A percentile compares a stretch with the other conserved stretches of the same genome.
Evolutionary conservation across 2,113 vertebrate genomes (phyloP).

Genomic region (Melanerpes formicivorus): DNA sequence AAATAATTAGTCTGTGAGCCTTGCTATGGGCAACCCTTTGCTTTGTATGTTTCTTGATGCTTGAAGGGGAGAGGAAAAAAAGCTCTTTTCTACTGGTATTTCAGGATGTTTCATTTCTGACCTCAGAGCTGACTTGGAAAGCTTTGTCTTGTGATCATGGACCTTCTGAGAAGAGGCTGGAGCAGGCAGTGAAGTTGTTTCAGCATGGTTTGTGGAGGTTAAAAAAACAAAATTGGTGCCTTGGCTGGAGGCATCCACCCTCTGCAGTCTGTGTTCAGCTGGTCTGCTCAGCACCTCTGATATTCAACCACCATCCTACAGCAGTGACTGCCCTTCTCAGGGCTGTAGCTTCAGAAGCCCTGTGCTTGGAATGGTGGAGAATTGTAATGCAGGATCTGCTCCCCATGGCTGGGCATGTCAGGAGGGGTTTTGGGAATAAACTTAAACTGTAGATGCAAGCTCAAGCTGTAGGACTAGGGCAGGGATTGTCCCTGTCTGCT

Average conservation of each 20-base stretch:
- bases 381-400: fast-evolving
- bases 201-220: too few species aligned
- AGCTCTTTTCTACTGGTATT: background rate
- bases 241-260: background rate
- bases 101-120: background rate
- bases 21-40: background rate
- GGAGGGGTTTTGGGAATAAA: background rate
- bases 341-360: background rate
- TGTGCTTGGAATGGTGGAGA: fast-evolving
- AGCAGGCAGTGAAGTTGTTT: background rate
- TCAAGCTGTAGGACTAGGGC: background rate
- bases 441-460: background rate
- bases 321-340: background rate
- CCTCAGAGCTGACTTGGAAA: background rate
- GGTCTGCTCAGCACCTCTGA: background rate
- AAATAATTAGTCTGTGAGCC: background rate
- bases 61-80: background rate
- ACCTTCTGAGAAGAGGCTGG: background rate
- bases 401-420: fast-evolving
- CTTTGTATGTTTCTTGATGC: background rate
- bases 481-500: too few species aligned
- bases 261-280: fast-evolving
- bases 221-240: too few species aligned
- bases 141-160: fast-evolving
- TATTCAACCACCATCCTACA: fast-evolving